phyloP scores from a whole-genome alignment of 2,113 vertebrate species.

The Indicator maculatus region DNA sequence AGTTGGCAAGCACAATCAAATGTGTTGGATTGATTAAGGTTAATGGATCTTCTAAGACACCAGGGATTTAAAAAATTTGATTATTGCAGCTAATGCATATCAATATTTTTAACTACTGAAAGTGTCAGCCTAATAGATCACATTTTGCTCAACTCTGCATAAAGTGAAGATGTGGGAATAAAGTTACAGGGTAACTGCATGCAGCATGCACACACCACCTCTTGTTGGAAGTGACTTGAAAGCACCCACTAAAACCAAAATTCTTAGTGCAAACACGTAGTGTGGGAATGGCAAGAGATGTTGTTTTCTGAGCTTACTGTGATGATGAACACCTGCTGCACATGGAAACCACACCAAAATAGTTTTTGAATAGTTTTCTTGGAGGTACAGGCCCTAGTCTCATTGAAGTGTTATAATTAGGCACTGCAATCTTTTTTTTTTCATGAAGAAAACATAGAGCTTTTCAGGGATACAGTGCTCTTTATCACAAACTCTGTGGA shows the following conservation, averaged over 20 bases:
- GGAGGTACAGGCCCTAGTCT: neutral
- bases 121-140: neutral
- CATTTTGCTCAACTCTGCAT: neutral
- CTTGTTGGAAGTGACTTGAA: neutral
- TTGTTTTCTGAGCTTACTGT: neutral
- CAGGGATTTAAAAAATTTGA: neutral
- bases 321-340: neutral
- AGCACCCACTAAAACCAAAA: neutral
- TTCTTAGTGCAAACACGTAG: neutral
- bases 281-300: neutral
- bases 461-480: neutral
- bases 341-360: neutral
- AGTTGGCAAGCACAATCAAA: conserved; percentile 22
- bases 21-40: conserved; percentile 38
- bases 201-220: neutral
- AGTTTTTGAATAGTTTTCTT: neutral
- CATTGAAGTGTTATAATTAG: neutral
- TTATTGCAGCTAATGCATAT: neutral
- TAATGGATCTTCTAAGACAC: conserved; percentile 42
- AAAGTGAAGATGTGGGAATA: neutral
- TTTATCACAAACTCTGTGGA: neutral
- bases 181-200: neutral
- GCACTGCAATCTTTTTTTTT: neutral
- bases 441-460: neutral
- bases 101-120: conserved; percentile 26